Base-by-base conservation (phyloP, 92 coral and sea anemone genomes). In the Porites evermanni region DNA sequence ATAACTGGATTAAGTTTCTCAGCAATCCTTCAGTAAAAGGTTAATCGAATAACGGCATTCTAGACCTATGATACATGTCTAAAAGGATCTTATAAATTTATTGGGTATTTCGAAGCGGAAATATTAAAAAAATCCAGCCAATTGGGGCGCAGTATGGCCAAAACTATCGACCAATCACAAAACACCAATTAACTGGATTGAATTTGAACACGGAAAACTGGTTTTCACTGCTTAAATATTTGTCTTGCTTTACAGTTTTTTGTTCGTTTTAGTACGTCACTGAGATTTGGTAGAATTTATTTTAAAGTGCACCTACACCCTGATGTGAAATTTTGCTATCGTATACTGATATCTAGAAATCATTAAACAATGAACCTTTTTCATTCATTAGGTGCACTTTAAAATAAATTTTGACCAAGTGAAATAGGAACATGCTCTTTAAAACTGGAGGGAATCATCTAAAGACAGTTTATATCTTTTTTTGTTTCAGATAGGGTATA, bases 301-400 rank as follows among this genome's bases (percentile, higher is more conserved):
- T 83, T 83, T 83, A 83, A 84, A 74, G 88, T 84, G 88, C 88
- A 84, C 88, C 82, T 84, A 84, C 82, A 75, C 88, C 88, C 88
- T 84, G 88, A 84, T 84, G 80, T 64, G 11, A 73, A 84, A 74
- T 74, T 74, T 74, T 76, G 81, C 77, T 75, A 85, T 74, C 80
- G 83, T 85, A 75, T 84, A 84, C 88, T 75, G 88, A 84, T 84
- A 84, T 84, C 88, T 84, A 84, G 75, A 84, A 84, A 16, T 84
- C 86, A 84, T 84, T 84, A 84, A 75, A 75, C 67, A 75, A 84
- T 64, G 82, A 84, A 75, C 88, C 64, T 84, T 84, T 69, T 51
- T 81, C 78, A 81, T 81, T 81, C 86, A 81, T 81, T 81, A 81
- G 86, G 88, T 84, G 88, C 82, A 75, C 88, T 84, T 84, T 84